Conservation (phyloP, 2,888 invertebrate genomes). For the Xanthia icteritia region DNA sequence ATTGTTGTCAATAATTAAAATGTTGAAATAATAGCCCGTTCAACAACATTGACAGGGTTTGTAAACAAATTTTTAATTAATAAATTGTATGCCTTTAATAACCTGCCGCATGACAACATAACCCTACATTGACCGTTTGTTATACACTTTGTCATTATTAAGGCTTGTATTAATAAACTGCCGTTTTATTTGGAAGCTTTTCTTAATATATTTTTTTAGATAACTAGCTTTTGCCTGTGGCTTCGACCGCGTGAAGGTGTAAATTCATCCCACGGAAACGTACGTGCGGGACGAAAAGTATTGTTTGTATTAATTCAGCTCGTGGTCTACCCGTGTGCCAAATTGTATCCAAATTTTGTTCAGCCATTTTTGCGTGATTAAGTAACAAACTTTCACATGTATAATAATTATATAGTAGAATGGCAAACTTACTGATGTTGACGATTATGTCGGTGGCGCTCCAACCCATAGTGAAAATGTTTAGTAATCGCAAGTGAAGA, state of each 20-base stretch:
- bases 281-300: too few species aligned
- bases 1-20: slow-evolving; percentile 67
- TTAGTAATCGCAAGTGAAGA: neutral
- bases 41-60: slow-evolving; percentile 63
- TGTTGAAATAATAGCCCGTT: slow-evolving; percentile 63
- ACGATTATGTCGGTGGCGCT: neutral
- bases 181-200: neutral
- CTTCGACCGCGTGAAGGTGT: too few species aligned
- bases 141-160: slow-evolving; percentile 30
- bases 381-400: neutral
- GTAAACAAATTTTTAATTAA: slow-evolving; percentile 77
- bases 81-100: slow-evolving; percentile 66
- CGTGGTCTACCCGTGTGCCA: too few species aligned
- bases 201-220: neutral
- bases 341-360: too few species aligned
- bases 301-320: too few species aligned
- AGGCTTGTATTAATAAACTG: slow-evolving; percentile 3
- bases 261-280: too few species aligned
- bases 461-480: neutral
- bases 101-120: slow-evolving; percentile 30
- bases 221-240: neutral
- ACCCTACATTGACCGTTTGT: slow-evolving; percentile 20
- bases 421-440: neutral
- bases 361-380: too few species aligned
- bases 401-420: too few species aligned